Percentiles rank a stretch among this genome's conserved stretches.
phyloP scores from a whole-genome alignment of 1,140 invertebrate species.

The Macrobrachium rosenbergii region DNA sequence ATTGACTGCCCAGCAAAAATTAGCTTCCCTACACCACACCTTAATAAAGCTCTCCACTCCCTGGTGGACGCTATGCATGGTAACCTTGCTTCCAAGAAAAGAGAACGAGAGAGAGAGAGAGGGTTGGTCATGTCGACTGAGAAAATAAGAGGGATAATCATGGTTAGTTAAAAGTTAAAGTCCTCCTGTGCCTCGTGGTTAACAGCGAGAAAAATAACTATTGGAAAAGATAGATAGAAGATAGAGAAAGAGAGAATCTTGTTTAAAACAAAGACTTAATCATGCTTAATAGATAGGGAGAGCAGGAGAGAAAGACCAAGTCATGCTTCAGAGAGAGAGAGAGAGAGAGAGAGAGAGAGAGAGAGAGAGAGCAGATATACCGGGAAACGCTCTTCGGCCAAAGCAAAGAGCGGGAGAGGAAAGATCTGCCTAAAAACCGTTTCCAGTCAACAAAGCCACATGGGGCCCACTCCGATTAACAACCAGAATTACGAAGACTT shows the following conservation, averaged over 20 bases:
- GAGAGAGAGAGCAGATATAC: neutral
- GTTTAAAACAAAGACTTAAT: neutral
- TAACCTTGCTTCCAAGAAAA: neutral
- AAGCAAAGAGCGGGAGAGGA: neutral
- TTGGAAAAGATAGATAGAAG: neutral
- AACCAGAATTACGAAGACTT: too few relatives aligned
- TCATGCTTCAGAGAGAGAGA: neutral
- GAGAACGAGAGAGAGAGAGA: slow-evolving; percentile 14
- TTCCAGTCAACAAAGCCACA: too few relatives aligned
- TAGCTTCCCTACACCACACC: too few relatives aligned
- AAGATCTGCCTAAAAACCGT: too few relatives aligned
- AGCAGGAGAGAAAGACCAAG: neutral
- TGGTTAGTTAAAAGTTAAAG: too few relatives aligned
- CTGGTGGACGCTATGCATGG: too few relatives aligned
- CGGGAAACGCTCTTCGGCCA: neutral
- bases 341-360: slow-evolving; percentile 26
- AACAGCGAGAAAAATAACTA: neutral
- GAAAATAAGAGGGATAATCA: too few relatives aligned
- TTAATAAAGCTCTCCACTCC: too few relatives aligned
- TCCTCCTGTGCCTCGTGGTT: too few relatives aligned
- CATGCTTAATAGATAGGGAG: neutral
- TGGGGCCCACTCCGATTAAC: too few relatives aligned
- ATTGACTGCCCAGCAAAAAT: too few relatives aligned
- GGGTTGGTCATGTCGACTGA: neutral
- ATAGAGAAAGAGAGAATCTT: neutral